Evolutionary conservation across 2,888 invertebrate genomes (phyloP).

Genomic region (Drosophila infuscata): DNA sequence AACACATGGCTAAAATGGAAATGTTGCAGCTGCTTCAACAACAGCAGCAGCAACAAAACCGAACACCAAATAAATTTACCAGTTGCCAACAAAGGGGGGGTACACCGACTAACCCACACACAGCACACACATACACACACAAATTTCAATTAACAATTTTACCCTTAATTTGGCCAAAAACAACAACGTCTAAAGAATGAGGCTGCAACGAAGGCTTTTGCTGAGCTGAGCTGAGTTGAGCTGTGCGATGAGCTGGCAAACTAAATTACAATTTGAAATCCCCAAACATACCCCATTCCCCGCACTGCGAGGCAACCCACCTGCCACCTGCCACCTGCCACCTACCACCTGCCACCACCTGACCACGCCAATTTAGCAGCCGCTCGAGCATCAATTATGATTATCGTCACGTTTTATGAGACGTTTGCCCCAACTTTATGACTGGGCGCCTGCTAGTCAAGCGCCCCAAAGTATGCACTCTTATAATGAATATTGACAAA

Average conservation of each 20-base stretch:
- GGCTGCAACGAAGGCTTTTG: slow-evolving; percentile 24
- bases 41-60: slow-evolving; percentile 25
- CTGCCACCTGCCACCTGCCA: not conserved
- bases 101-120: slow-evolving; percentile 8
- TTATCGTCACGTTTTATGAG: slow-evolving; percentile 86
- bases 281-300: slow-evolving; percentile 10
- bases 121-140: slow-evolving; percentile 42
- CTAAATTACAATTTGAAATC: slow-evolving; percentile 76
- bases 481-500: slow-evolving; percentile 85
- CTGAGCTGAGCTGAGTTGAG: slow-evolving; percentile 23
- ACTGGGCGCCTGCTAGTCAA: slow-evolving; percentile 64
- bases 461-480: slow-evolving; percentile 68
- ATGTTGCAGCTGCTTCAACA: slow-evolving; percentile 57
- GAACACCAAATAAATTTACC: slow-evolving; percentile 60
- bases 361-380: slow-evolving; percentile 57
- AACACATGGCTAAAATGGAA: slow-evolving; percentile 61
- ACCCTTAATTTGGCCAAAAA: slow-evolving; percentile 75
- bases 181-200: slow-evolving; percentile 43
- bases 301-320: not conserved
- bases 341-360: slow-evolving; percentile 18
- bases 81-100: slow-evolving; percentile 5
- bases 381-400: slow-evolving; percentile 84
- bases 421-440: slow-evolving; percentile 84
- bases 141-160: slow-evolving; percentile 81
- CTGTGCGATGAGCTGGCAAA: slow-evolving; percentile 45